Base-by-base conservation (phyloP, 1,140 invertebrate genomes). In the Brachionus angularis region DNA sequence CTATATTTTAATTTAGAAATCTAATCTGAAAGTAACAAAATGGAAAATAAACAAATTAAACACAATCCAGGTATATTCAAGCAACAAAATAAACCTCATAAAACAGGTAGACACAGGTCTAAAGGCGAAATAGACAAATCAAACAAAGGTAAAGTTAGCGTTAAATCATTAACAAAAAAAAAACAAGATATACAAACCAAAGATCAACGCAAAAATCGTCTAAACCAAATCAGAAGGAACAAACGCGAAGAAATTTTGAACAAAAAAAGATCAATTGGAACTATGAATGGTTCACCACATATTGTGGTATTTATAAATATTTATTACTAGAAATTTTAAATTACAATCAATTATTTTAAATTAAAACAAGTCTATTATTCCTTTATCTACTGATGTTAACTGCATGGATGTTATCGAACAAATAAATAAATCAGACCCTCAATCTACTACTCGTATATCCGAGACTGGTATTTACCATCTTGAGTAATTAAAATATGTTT, bases 51-150 rank as follows among this genome's bases (percentile, higher is more conserved):
- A 29, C 62, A 67, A 67, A 42, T 50, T 4, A 67, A 27, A 2
- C 62, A 67, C 29, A 46, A 50, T 29, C 62, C 62, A 25, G 62
- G 62, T 14, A 4, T 18, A 3, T 67, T 67, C 14, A 71, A 71
- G 18, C 70, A 71, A 34, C 70, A 58, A 36, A 71, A 71, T 44
- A 71, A 71, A 36, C 14, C 52, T 7, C 49, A 55, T 34, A 71
- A 71, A 34, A 71, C 70, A 3, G 70, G 70, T 5, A 14, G 52
- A 16, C 70, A 71, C 44, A 49, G 70, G 4, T 71, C 70, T 7
- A 55, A 71, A 55, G 33, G 49, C 25, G 67, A 70, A 44, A 52
- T 70, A n/a, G n/a, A 70, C 23, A 55, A 55, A 12, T 55, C 21
- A 18, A 33, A 55, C 31, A 71, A 71, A 36, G 70, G 52, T 16